These are phyloP conservation scores for Hemicrepidius hirtus DNA, from an alignment of 2,888 invertebrate species.

Conservation along the genomic window DNA sequence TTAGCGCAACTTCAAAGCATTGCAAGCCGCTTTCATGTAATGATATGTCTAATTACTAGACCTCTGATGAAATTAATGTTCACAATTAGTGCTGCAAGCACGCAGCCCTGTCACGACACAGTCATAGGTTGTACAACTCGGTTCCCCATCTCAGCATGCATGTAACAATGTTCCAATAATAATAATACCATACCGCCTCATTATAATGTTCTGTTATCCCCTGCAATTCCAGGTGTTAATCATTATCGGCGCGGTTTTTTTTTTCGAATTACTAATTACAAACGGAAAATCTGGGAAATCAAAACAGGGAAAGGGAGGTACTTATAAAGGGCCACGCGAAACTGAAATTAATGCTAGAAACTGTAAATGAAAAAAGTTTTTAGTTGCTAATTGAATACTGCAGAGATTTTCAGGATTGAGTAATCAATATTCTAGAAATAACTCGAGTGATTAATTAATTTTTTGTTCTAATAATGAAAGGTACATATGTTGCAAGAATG, in stretches of 20 bases:
- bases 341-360: constrained; percentile 6
- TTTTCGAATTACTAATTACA: neutral
- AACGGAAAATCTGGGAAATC: neutral
- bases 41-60: constrained; percentile 46
- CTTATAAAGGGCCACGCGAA: constrained; percentile 4
- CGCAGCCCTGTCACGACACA: constrained; percentile 48
- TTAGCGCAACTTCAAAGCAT: constrained; percentile 24
- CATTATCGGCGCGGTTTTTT: constrained; percentile 6
- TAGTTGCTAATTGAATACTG: no score
- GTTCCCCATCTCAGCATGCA: constrained; percentile 11
- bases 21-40: constrained; percentile 33
- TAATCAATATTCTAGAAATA: no score
- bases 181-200: neutral
- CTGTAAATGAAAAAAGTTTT: no score
- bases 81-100: constrained; percentile 50
- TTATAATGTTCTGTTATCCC: constrained; percentile 8
- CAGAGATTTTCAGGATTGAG: no score
- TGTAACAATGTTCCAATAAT: constrained; percentile 12
- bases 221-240: constrained; percentile 23
- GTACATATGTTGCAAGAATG: no score
- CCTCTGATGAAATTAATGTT: constrained; percentile 53
- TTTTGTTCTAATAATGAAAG: no score
- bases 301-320: neutral
- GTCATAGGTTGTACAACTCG: constrained; percentile 9
- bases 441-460: no score